Base-by-base conservation (phyloP, 1,140 invertebrate species). In the Tachypleus tridentatus region DNA sequence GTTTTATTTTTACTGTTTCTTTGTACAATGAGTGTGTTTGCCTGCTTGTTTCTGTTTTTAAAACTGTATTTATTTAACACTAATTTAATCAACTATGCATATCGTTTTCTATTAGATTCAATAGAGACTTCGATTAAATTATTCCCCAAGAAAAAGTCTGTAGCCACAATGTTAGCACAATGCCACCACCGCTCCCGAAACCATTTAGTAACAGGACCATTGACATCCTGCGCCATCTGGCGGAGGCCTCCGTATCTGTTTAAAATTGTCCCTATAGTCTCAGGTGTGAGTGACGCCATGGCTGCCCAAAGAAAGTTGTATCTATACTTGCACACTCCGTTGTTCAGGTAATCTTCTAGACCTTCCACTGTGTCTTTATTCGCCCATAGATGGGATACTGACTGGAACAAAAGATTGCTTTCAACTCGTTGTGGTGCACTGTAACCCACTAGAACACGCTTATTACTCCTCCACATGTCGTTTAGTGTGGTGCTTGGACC, bases 281-380 rank as follows among this genome's bases (percentile, higher is more conserved):
- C 86, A 3, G 87, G 87, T 0, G 89, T 91, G 49, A 88, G 79
- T 76, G 91, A 87, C 0, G 87, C 87, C 71, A 72, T 72, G 4
- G 67, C 64, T 10, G 71, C 68, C 59, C 57, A 62, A 51, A 67
- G 58, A 29, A 47, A 50, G 4, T 57, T 11, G 57, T 63, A 53
- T 0, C 53, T 51, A 11, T 64, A 62, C 47, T 54, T 52, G 51
- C 71, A 72, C 51, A 70, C 57, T 5, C 54, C 63, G 49, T 59
- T 52, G 51, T 74, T 71, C 1, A 82, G 64, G 68, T 81, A 80
- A 3, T 67, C 69, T 57, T 82, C 79, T 10, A 85, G 72, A 53
- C 77, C 74, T 3, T 74, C 49, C 63, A 82, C 70, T 3, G 69
- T 77, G 60, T 82, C 79, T 5, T 80, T 81, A 69, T 85, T 79